Base-by-base conservation (phyloP, 2,113 vertebrate genomes). In the Spilogale gracilis region DNA sequence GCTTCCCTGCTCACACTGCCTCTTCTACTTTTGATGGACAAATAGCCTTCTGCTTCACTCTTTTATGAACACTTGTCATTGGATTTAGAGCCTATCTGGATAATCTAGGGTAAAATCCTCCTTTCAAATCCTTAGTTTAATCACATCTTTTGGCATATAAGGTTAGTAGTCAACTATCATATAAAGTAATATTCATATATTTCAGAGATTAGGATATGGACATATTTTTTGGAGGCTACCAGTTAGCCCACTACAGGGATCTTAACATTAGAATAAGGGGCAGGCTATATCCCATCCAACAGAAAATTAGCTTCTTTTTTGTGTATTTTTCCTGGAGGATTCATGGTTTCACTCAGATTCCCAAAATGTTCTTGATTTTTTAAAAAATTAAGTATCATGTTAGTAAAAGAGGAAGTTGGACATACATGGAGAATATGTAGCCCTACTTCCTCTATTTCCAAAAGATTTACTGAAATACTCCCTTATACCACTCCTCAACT, bases 1-100 rank as follows among this genome's bases (percentile, higher is more conserved):
- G 13, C 13, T 6, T 48, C 61, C 38, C 4, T 8, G 9, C 30
- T 56, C 20, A 30, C 2, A 21, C 1, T 6, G 2, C 16, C 3
- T 16, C 32, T 32, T 45, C 25, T 11, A 30, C 4, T 23, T 79
- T 6, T 38, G 16, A 54, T 60, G 60, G 71, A 67, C 54, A 74
- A 74, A 67, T n/a, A 14, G 90, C 23, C 38, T 30, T 88, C 54
- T 67, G 30, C 21, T n/a, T 60, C 45, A 23, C 6, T 76, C 17
- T 89, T n/a, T 60, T 17, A 65, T 45, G 32, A 54, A 95, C 38
- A 12, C 9, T 82, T 54, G 13, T 69, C 61, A n/a, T 10, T 27
- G n/a, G n/a, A 71, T 30, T 61, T 38, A 74, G 71, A 17, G 2
- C 43, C n/a, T 45, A 76, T 1, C 4, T 20, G 48, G 65, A 67